These are phyloP conservation scores for Drosophila mauritiana DNA, from an alignment of 1,140 invertebrate genomes.

Conservation along the genomic window DNA sequence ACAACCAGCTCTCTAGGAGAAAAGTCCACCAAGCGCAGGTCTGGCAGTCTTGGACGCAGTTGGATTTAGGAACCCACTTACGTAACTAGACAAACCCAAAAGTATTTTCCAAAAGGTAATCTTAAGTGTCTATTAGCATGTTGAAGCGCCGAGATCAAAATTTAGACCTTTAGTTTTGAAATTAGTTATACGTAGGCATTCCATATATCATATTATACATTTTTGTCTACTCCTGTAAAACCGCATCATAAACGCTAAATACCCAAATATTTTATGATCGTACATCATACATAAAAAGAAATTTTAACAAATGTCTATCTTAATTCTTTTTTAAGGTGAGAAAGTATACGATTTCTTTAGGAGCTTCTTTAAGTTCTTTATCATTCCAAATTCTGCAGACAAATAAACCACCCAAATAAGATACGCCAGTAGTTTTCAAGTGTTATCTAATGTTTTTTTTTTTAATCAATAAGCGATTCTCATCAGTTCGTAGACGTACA, in stretches of 20 bases:
- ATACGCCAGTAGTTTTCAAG: conserved; percentile 11
- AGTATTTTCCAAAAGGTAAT: neutral
- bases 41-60: conserved; percentile 80
- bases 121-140: neutral
- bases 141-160: neutral
- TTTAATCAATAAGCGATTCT: conserved; percentile 68
- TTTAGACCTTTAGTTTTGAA: neutral
- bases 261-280: neutral
- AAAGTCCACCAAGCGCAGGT: conserved; percentile 69
- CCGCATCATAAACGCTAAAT: neutral
- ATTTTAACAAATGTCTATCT: no score
- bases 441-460: conserved; percentile 33
- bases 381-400: neutral
- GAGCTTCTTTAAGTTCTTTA: no score
- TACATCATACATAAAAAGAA: no score
- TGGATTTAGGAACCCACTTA: conserved; percentile 62
- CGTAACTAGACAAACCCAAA: neutral
- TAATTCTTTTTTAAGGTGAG: no score
- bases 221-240: no score
- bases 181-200: neutral
- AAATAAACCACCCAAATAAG: neutral
- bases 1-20: conserved; percentile 30
- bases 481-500: conserved; percentile 52
- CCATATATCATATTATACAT: no score
- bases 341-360: neutral